Base-by-base conservation (phyloP, 2,888 invertebrate species). In the Alcis repandata region DNA sequence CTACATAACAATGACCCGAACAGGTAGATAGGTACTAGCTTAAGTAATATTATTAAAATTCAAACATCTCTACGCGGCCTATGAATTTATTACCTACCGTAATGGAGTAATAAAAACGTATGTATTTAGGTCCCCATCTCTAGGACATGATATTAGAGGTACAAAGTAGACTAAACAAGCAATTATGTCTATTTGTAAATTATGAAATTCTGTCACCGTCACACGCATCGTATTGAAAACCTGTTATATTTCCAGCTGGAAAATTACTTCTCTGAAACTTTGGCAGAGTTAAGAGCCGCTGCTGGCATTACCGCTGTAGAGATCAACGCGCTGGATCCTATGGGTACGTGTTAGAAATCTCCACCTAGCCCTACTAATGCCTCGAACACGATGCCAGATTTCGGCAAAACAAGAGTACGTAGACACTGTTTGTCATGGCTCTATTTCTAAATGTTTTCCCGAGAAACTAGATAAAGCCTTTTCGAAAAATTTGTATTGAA, bases 221-320 rank as follows among this genome's bases (percentile, higher is more conserved):
- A n/a, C n/a, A 40, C 40, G n/a, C 15, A 15, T 40, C 6, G 27
- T 27, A 27, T 27, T 27, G 27, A 27, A 2, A 27, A 11, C 6
- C 1, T n/a, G 4, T 20, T 36, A 10, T 57, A 41, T 63, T 80
- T 80, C 43, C 82, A 93, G 92, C 79, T 91, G 72, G 92, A 93
- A 58, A 73, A 71, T 22, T 92, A 82, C 73, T 92, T 86, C 74
- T 78, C 89, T 41, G 92, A 92, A 73, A 79, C 85, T 3, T 57
- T 91, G 66, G 89, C 91, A 0, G 92, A 93, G 68, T 69, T 93
- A 46, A 80, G 90, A 9, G 92, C 92, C 0, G 85, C 90, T 0
- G 92, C 92, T 17, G 92, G 92, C 20, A 81, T 92, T 17, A 86
- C 88, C 0, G 90, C 91, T 0, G 82, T 84, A 11, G 91, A 91